Evolutionary conservation across 2,888 invertebrate species (phyloP).

Genomic region (Ormyrus rosae): DNA sequence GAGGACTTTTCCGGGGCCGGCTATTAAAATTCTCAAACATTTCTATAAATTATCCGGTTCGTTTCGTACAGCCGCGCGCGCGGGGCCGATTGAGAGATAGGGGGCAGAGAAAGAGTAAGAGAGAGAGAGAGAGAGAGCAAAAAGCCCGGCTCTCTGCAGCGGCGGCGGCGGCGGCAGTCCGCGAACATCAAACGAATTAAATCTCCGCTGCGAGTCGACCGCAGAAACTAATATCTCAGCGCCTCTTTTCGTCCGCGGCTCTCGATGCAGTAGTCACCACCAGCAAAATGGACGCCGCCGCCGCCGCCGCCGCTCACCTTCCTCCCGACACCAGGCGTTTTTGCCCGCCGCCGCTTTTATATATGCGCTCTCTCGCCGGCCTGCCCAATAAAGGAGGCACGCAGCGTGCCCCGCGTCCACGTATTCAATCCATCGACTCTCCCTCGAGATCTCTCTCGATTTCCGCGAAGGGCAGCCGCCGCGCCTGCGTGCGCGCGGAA

Average conservation of each 20-base stretch:
- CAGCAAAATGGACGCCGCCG: conserved; percentile 55
- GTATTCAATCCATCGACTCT: background rate
- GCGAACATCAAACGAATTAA: conserved; percentile 76
- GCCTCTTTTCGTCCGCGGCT: conserved; percentile 57
- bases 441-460: background rate
- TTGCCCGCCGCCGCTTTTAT: too few species aligned
- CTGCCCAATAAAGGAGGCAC: background rate
- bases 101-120: conserved; percentile 1
- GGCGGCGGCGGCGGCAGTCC: conserved; percentile 75
- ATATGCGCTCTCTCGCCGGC: conserved; percentile 7
- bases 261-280: conserved; percentile 49
- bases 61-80: background rate
- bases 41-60: background rate
- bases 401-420: background rate
- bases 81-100: conserved; percentile 11
- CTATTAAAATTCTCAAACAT: conserved; percentile 12
- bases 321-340: conserved; percentile 49
- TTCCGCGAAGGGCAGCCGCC: background rate
- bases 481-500: background rate
- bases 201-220: conserved; percentile 75
- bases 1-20: too few species aligned
- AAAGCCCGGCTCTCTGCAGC: conserved; percentile 56
- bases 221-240: conserved; percentile 75
- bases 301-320: conserved; percentile 34
- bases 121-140: conserved; percentile 48